These are phyloP conservation scores for Misgurnus anguillicaudatus DNA, from an alignment of 2,113 vertebrate genomes.

Conservation along the genomic window DNA sequence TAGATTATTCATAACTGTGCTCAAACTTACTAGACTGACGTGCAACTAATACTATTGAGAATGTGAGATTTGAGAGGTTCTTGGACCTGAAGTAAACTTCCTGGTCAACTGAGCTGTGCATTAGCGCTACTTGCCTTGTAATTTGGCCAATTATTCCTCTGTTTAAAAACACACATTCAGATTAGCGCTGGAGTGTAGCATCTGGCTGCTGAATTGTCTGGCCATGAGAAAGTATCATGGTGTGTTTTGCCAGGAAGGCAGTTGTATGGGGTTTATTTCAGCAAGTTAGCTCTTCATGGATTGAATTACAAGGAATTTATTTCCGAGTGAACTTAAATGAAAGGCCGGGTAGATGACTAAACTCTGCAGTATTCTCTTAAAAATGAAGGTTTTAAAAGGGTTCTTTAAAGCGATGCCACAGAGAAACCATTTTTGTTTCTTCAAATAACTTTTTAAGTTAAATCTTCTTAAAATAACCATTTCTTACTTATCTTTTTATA, in stretches of 20 bases:
- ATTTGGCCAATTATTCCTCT: conserved; percentile 32
- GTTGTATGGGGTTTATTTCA: background rate
- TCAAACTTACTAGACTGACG: conserved; percentile 18
- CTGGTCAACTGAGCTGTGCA: conserved; percentile 34
- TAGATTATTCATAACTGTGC: background rate
- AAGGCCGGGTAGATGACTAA: background rate
- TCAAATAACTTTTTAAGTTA: too few relatives aligned
- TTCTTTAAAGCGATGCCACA: too few relatives aligned
- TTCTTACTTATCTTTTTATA: too few relatives aligned
- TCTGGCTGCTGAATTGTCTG: conserved; percentile 30
- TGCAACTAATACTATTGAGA: conserved; percentile 22
- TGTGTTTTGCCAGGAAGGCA: conserved; percentile 21
- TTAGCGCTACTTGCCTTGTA: conserved; percentile 46
- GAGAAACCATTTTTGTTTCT: too few relatives aligned
- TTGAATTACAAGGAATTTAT: conserved; percentile 21
- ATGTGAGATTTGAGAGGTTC: conserved; percentile 39
- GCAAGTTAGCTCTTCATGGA: conserved; percentile 12
- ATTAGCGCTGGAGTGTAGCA: conserved; percentile 22
- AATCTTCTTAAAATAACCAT: too few relatives aligned
- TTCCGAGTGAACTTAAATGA: background rate
- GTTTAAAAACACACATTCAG: conserved; percentile 38
- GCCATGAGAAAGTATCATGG: conserved; percentile 41
- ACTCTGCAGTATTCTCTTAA: background rate
- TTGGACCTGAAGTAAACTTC: conserved; percentile 37
- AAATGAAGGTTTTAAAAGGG: too few relatives aligned